phyloP scores from a whole-genome alignment of 2,888 invertebrate genomes.

The Lobophora halterata region DNA sequence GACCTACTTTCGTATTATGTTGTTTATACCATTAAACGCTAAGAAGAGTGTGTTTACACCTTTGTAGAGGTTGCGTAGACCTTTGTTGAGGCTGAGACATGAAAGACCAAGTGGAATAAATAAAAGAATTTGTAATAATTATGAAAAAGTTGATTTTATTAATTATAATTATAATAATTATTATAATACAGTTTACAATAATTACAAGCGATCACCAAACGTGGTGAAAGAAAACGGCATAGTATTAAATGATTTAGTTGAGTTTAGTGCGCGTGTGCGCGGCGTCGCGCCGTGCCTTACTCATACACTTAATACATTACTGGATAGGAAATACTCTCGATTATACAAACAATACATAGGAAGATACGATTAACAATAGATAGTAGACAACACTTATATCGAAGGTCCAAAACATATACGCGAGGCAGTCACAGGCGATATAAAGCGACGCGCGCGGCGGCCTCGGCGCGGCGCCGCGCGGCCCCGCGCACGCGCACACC shows the following conservation, averaged over 20 bases:
- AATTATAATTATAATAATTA: slow-evolving; percentile 79
- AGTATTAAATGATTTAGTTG: slow-evolving; percentile 72
- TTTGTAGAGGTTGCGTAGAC: too few species aligned
- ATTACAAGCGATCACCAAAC: slow-evolving; percentile 81
- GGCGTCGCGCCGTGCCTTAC: slow-evolving; percentile 39
- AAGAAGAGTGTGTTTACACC: too few species aligned
- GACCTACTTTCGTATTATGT: too few species aligned
- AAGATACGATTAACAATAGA: slow-evolving; percentile 24
- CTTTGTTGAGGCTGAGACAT: too few species aligned
- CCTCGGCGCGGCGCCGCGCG: slow-evolving; percentile 15
- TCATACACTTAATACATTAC: slow-evolving; percentile 15
- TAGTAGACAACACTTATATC: slow-evolving; percentile 27
- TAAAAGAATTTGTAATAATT: slow-evolving; percentile 74
- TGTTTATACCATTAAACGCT: too few species aligned
- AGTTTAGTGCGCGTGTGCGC: slow-evolving; percentile 42
- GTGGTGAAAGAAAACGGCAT: slow-evolving; percentile 80
- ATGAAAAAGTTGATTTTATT: slow-evolving; percentile 82
- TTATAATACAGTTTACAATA: slow-evolving; percentile 82
- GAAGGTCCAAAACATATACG: slow-evolving; percentile 23
- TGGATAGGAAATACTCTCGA: slow-evolving; percentile 20
- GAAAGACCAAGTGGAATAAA: slow-evolving; percentile 35
- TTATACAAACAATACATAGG: slow-evolving; percentile 24
- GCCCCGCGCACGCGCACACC: slow-evolving; percentile 41
- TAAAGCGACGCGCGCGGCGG: slow-evolving; percentile 10
- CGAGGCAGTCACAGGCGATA: slow-evolving; percentile 26